Percentiles rank a stretch among this genome's conserved stretches.
These are phyloP conservation scores for Atta colombica DNA, from an alignment of 1,140 invertebrate species.

Conservation along the genomic window DNA sequence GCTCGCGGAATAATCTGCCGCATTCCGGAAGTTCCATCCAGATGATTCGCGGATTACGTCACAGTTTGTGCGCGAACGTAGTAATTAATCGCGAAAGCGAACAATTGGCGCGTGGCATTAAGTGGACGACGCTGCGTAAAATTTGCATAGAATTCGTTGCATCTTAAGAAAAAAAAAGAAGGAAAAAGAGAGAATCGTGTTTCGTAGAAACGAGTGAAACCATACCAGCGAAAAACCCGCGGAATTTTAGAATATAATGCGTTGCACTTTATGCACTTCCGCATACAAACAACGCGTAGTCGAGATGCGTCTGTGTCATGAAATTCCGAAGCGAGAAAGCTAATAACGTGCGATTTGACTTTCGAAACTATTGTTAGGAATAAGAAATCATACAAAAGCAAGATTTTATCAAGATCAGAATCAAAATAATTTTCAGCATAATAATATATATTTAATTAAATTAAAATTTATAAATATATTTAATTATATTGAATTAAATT, in stretches of 20 bases:
- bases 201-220: not conserved
- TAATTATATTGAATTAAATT: not conserved
- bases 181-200: not conserved
- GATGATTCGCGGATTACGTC: slow-evolving; percentile 68
- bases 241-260: not conserved
- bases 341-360: slow-evolving; percentile 4
- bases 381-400: slow-evolving; percentile 1
- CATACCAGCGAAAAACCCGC: not conserved
- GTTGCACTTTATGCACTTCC: not conserved
- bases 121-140: slow-evolving; percentile 16
- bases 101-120: slow-evolving; percentile 56
- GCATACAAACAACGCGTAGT: slow-evolving; percentile 30
- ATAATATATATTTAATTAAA: not conserved
- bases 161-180: not conserved
- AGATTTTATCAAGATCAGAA: not conserved
- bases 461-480: too few species aligned
- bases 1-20: slow-evolving; percentile 56
- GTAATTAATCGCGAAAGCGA: slow-evolving; percentile 70
- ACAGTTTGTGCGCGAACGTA: slow-evolving; percentile 54
- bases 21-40: slow-evolving; percentile 65
- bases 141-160: slow-evolving; percentile 28
- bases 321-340: slow-evolving; percentile 25
- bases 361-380: not conserved
- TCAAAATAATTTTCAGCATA: not conserved
- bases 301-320: not conserved